phyloP scores from a whole-genome alignment of 2,797 vertebrate species.

The Urophycis tenuis region DNA sequence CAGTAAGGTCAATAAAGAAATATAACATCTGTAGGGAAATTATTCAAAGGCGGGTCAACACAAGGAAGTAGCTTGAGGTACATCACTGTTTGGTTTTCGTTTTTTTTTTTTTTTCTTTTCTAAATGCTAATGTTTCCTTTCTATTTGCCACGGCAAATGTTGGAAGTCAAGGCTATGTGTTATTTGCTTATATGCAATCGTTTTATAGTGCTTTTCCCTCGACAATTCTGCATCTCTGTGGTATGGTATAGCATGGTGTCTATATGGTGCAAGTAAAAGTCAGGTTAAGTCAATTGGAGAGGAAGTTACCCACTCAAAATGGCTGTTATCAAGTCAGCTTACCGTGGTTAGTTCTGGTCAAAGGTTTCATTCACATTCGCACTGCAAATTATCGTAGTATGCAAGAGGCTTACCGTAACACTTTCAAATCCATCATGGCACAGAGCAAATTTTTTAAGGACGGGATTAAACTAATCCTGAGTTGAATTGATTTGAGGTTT shows the following conservation, averaged over 20 bases:
- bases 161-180: conserved; percentile 1
- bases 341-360: not conserved
- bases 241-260: not conserved
- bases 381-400: conserved; percentile 30
- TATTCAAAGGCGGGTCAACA: not conserved
- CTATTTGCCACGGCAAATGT: conserved; percentile 24
- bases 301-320: not conserved
- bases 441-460: not conserved
- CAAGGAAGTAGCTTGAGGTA: not conserved
- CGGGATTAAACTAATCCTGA: not conserved
- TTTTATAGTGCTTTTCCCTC: not conserved
- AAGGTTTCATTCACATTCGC: not conserved
- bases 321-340: not conserved
- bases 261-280: no score
- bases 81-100: not conserved
- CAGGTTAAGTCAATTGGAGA: not conserved
- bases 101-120: not conserved
- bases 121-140: conserved; percentile 10
- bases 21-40: not conserved
- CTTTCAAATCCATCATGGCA: not conserved
- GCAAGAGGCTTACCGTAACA: conserved; percentile 6
- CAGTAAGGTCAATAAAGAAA: not conserved
- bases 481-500: conserved; percentile 1
- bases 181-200: conserved; percentile 33
- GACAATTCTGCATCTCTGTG: conserved; percentile 4